Base-by-base conservation (phyloP, 23 tunicate genomes). In the Diplosoma virens region DNA sequence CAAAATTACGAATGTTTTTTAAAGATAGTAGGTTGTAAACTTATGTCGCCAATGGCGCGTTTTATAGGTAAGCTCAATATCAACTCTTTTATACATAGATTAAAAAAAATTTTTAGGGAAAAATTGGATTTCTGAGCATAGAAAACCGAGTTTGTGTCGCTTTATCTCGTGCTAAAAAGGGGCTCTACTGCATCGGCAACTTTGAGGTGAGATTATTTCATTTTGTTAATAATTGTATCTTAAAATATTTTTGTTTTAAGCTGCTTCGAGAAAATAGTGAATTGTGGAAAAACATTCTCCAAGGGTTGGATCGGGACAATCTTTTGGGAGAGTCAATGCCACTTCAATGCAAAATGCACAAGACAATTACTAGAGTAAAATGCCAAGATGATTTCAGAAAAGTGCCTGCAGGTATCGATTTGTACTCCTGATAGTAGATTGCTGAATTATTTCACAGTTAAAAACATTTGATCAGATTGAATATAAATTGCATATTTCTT, bases 71-170 rank as follows among this genome's bases (percentile, higher is more conserved):
- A n/a, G n/a, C n/a, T n/a, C n/a, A n/a, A n/a, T n/a, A n/a, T n/a
- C n/a, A n/a, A n/a, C n/a, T n/a, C n/a, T n/a, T n/a, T n/a, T n/a
- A n/a, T n/a, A n/a, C n/a, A n/a, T n/a, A n/a, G n/a, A n/a, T n/a
- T n/a, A n/a, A n/a, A n/a, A n/a, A n/a, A n/a, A n/a, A n/a, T n/a
- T 27, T 63, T 63, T 67, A 89, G 88, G 84, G 75, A 2, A 89
- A 64, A 59, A 83, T 83, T 71, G 96, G 96, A 52, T 89, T 90
- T 74, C 78, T 84, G 1, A 71, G 67, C 32, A 70, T 86, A 9
- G 84, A 76, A 29, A 93, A 93, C 59, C 76, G 98, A 30, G 89
- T 86, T 1, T 93, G 98, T 86, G 98, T 93, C 33, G 98, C 98
- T 18, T 63, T 93, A 24, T 90, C 97, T 25, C 73, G 97, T 31